Base-by-base conservation (phyloP, 2,113 vertebrate genomes). In the Macroglossus sobrinus region DNA sequence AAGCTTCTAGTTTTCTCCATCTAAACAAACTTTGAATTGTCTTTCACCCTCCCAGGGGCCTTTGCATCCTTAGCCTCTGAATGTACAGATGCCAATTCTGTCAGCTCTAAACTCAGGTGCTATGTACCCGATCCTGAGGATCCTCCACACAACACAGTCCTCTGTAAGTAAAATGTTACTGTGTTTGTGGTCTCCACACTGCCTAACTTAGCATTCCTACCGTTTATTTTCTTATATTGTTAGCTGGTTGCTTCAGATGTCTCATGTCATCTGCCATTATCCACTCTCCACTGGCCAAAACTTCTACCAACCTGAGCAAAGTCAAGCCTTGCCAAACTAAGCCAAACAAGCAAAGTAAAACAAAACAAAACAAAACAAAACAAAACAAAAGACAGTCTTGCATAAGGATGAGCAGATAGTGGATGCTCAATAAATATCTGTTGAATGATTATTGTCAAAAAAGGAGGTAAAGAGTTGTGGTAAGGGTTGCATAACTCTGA, bases 121-220 rank as follows among this genome's bases (percentile, higher is more conserved):
- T 35, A 0, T 53, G 13, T 2, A 38, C 21, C 57, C 59, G 81
- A 50, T 72, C 43, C 16, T 61, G 89, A 63, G 19, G 35, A 35
- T 2, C 4, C 9, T 35, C 3, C 4, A 2, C 16, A 16, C 3
- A 16, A 2, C 16, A 16, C 3, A 16, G 8, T 2, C 9, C 35
- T 45, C 30, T 24, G 0, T 18, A 22, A 53, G 11, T 13, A 30
- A 66, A 53, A n/a, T 74, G 14, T 66, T 79, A 2, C 59, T n/a
- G 7, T 81, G 28, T 47, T 7, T 30, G 38, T 76, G 35, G 3
- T 78, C 26, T 86, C 30, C 4, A 18, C 4, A 4, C 18, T 21
- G 30, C 63, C 28, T 45, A n/a, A 47, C 5, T 45, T 79, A 63
- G 5, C 38, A 43, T 43, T 75, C 21, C 14, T 18, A 55, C 22